Percentiles rank a stretch among this genome's conserved stretches.
These are phyloP conservation scores for Paraplagusia blochii DNA, from an alignment of 2,113 vertebrate species.

Conservation along the genomic window DNA sequence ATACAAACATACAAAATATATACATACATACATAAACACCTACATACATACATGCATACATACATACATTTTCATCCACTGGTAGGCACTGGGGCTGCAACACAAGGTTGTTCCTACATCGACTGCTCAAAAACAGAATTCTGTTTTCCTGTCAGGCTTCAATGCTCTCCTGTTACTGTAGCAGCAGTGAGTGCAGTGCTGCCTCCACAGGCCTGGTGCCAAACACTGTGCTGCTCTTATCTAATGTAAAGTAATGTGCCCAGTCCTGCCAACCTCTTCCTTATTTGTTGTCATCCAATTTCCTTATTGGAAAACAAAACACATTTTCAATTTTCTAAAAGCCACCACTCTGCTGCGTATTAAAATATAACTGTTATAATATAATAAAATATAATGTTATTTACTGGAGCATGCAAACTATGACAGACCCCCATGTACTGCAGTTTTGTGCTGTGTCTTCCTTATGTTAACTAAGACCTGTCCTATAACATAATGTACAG, in stretches of 20 bases:
- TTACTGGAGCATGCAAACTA: no score
- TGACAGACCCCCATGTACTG: no score
- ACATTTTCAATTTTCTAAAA: conserved; percentile 8
- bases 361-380: no score
- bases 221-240: conserved; percentile 23
- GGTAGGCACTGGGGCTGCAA: no score
- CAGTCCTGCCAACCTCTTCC: conserved; percentile 16
- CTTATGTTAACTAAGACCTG: conserved; percentile 15
- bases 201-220: conserved; percentile 39
- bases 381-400: no score
- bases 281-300: conserved; percentile 42
- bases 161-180: conserved; percentile 46
- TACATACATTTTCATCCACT: no score
- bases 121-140: no score
- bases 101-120: no score
- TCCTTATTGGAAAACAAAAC: conserved; percentile 23
- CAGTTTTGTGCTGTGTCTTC: conserved; percentile 10
- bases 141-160: conserved; percentile 28
- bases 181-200: conserved; percentile 23
- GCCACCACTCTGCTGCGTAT: not conserved
- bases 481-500: conserved; percentile 14
- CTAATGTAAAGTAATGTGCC: conserved; percentile 39
- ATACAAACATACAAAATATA: no score
- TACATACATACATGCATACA: no score
- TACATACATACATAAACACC: no score